Evolutionary conservation across 1,140 invertebrate genomes (phyloP), one percentile per base, ranked within the genome.

Genomic region (Battus philenor): DNA sequence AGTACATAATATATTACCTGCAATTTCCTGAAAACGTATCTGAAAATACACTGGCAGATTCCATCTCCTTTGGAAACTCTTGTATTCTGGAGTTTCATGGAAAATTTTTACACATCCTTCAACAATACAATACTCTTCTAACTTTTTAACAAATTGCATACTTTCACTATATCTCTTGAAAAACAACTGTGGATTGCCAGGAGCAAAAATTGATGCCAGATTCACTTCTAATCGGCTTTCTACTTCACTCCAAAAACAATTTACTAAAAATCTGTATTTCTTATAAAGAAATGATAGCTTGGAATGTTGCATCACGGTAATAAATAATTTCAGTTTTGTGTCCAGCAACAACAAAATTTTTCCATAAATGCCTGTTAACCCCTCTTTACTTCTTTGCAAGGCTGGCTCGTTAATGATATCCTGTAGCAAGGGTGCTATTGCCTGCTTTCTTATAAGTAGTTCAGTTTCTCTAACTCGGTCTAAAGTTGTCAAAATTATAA

Each of bases 21-120:
- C 95, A 72, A 97, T 94, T 88, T 97, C 94, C 89, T 97, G 95
- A 87, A 96, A 94, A 54, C 92, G 88, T 64, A 98, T 96, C 88
- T 98, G 96, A 85, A 96, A 98, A 78, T 98, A 98, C 9, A 98
- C 95, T 17, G 95, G 93, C 15, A 98, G 87, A 86, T 97, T 98
- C 94, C 97, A 98, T 62, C 94, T 93, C 44, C 91, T 90, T 33
- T 95, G 87, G 79, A 97, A 96, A 31, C 87, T 88, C 61, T 90
- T 89, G 54, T 91, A 93, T 46, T 91, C 91, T 15, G 87, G 70
- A 70, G 93, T 90, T 50, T 87, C 73, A 50, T 89, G 88, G 29
- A 95, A 87, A 9, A 83, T 45, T 39, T 79, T 72, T 20, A 87
- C 64, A 18, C 84, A 78, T 53, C 87, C 88, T 20, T 88, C 86